Base-by-base conservation (phyloP, 2,888 invertebrate genomes). In the Melitaea athalia region DNA sequence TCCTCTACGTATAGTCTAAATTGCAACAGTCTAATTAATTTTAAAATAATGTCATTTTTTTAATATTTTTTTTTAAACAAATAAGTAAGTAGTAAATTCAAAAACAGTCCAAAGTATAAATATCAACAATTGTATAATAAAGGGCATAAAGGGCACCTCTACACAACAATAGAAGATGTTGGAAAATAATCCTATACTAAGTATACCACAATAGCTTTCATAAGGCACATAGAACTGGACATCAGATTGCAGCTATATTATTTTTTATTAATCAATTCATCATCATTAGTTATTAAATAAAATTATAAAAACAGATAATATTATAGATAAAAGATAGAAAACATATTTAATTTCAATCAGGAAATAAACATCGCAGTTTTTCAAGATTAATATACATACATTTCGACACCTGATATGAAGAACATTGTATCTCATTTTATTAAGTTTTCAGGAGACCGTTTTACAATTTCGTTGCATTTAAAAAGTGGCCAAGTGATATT, bases 111-210 rank as follows among this genome's bases (percentile, higher is more conserved):
- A 12, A 49, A 14, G 14, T n/a, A 49, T 49, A 49, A 11, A 11
- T 43, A 49, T 14, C 3, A 49, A 57, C 17, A 12, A 5, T 43
- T 57, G 43, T 4, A 59, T 17, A 43, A 24, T 60, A 60, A 31
- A 57, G 59, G 63, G 42, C 33, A 15, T 43, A n/a, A n/a, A n/a
- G n/a, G 15, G 49, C 50, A 31, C 43, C 49, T 63, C 62, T 50
- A 50, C 0, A 63, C 6, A 33, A 69, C 69, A 69, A 63, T 69
- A 59, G 49, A 8, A 33, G 31, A 53, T 47, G 66, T 67, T 69
- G 60, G 66, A 60, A 67, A 67, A 69, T 66, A 69, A 69, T 66
- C 33, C 55, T 47, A 8, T 14, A n/a, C n/a, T n/a, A n/a, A n/a
- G n/a, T n/a, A n/a, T n/a, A 49, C 49, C 15, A 63, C 53, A 55